Evolutionary conservation across 2,113 vertebrate genomes (phyloP).

Genomic region (Oryzias javanicus): DNA sequence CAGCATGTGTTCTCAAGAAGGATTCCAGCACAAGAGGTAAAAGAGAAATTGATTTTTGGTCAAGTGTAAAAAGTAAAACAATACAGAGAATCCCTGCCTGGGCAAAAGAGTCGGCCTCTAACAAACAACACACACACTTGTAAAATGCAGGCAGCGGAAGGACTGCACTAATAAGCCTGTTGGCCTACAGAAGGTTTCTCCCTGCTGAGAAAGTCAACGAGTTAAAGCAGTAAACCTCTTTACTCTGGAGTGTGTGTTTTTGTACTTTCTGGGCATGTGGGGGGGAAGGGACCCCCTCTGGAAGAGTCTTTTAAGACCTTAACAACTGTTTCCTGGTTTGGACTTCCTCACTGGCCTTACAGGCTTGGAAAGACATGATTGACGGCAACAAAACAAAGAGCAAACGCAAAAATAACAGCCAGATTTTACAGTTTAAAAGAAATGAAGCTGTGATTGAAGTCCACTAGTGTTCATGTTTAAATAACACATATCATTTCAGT

Average conservation of each 20-base stretch:
- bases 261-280: conserved; percentile 22
- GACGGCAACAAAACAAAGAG: conserved; percentile 4
- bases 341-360: neutral
- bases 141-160: conserved; percentile 40
- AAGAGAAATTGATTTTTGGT: conserved; percentile 7
- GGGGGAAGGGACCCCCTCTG: conserved; percentile 19
- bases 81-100: conserved; percentile 44
- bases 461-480: no score
- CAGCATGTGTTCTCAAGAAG: conserved; percentile 7
- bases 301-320: conserved; percentile 24
- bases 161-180: conserved; percentile 15
- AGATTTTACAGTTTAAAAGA: neutral
- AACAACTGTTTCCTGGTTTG: conserved; percentile 19
- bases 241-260: conserved; percentile 19
- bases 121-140: conserved; percentile 59
- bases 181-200: neutral
- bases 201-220: conserved; percentile 28
- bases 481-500: no score
- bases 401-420: conserved; percentile 2
- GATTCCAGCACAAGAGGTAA: conserved; percentile 7
- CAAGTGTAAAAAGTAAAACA: conserved; percentile 17
- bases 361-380: neutral
- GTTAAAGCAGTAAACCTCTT: conserved; percentile 13
- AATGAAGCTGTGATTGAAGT: neutral
- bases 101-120: conserved; percentile 33